Percentiles rank a stretch among this genome's conserved stretches.
These are phyloP conservation scores for Parazoanthus darwini DNA, from an alignment of 92 coral and sea anemone genomes.

Conservation along the genomic window DNA sequence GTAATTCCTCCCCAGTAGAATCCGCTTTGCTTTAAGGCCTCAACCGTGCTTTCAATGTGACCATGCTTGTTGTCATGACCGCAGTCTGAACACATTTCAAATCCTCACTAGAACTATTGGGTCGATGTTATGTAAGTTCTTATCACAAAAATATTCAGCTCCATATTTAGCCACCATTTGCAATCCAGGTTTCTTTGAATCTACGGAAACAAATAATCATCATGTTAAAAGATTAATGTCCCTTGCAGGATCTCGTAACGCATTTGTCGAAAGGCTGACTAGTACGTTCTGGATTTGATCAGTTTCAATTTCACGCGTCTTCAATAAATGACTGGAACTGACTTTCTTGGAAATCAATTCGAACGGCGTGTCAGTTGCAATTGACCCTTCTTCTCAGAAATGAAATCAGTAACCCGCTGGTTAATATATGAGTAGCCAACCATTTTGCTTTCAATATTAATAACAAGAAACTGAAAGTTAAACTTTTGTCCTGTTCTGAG, in stretches of 20 bases:
- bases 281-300: background rate
- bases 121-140: background rate
- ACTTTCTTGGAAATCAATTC: background rate
- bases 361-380: background rate
- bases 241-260: background rate
- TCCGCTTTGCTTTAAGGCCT: slow-evolving; percentile 68
- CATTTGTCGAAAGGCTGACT: background rate
- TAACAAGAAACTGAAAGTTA: too few species aligned
- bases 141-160: background rate
- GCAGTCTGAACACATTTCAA: slow-evolving; percentile 15
- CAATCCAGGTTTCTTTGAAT: background rate
- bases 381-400: background rate
- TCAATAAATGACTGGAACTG: background rate
- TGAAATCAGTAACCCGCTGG: background rate
- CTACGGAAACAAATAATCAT: background rate
- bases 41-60: background rate
- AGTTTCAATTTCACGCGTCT: background rate
- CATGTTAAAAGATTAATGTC: background rate
- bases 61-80: slow-evolving; percentile 16
- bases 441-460: background rate
- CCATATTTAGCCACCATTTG: background rate
- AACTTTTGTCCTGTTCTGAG: too few species aligned
- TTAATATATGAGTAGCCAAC: background rate
- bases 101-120: background rate
- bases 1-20: slow-evolving; percentile 88